Conservation (phyloP, 1,140 invertebrate species). For the Cydia fagiglandana region DNA sequence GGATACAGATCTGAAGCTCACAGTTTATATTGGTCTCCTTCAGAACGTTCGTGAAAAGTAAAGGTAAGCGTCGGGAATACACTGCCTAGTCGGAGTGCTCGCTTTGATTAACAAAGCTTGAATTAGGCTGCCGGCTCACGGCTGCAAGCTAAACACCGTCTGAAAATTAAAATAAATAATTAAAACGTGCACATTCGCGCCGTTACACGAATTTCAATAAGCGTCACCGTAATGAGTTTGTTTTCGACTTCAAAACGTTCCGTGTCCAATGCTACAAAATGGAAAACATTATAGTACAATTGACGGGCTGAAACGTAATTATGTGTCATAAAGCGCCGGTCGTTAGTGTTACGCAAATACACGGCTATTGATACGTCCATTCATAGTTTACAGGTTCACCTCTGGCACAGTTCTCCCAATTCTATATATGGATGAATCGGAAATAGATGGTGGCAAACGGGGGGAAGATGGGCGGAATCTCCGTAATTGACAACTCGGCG, state of each 20-base stretch:
- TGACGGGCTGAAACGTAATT: slow-evolving; percentile 51
- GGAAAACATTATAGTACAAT: slow-evolving; percentile 51
- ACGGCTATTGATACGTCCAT: slow-evolving; percentile 27
- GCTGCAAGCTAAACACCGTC: slow-evolving; percentile 31
- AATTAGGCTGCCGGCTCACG: slow-evolving; percentile 19
- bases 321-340: slow-evolving; percentile 48
- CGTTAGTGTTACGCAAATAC: slow-evolving; percentile 42
- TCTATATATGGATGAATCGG: background rate
- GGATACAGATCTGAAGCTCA: background rate
- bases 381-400: background rate
- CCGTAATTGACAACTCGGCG: slow-evolving; percentile 11
- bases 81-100: slow-evolving; percentile 7
- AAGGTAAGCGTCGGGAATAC: background rate
- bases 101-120: slow-evolving; percentile 27
- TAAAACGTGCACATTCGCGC: slow-evolving; percentile 34
- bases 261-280: slow-evolving; percentile 42
- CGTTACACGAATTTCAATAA: slow-evolving; percentile 33
- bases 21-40: background rate
- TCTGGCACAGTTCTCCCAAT: background rate
- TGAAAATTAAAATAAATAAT: slow-evolving; percentile 36
- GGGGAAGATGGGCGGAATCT: slow-evolving; percentile 12
- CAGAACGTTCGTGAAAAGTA: background rate
- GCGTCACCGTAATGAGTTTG: slow-evolving; percentile 33
- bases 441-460: slow-evolving; percentile 19
- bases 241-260: slow-evolving; percentile 34